Base-by-base conservation (phyloP, 2,888 invertebrate species). In the Conchocele bisecta region DNA sequence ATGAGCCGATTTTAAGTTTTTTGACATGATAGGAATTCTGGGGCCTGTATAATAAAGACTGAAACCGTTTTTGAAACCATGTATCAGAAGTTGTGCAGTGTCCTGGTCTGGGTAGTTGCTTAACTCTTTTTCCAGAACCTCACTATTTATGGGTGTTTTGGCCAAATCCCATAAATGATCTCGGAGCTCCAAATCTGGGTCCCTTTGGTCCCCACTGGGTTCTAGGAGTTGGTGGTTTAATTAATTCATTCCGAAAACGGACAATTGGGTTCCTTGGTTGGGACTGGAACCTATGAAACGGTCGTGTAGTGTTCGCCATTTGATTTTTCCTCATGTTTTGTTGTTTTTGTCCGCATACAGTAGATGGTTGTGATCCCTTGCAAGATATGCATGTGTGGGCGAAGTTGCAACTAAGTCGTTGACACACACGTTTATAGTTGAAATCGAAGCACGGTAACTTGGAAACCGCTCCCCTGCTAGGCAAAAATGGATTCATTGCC, bases 131-230 rank as follows among this genome's bases (percentile, higher is more conserved):
- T 24, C 24, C 2, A 48, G 9, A 1, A 2, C 24, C 11, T 46
- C 9, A 11, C 48, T 20, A 22, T 24, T 48, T 33, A 59, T 46
- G 17, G 59, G 59, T 7, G 9, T 59, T 33, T 13, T 31, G 33
- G 37, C 59, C 24, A 59, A 50, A 29, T 35, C 41, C 50, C 61
- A 61, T 41, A 61, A 22, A 7, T 29, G 41, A 35, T 56, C 56
- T 29, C 26, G 24, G 24, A 13, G n/a, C 41, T 39, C 37, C 22
- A 29, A 6, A 42, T n/a, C n/a, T n/a, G n/a, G n/a, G n/a, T n/a
- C n/a, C n/a, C n/a, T n/a, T n/a, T n/a, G n/a, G n/a, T n/a, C n/a
- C n/a, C n/a, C n/a, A n/a, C n/a, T n/a, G n/a, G n/a, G n/a, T n/a
- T n/a, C n/a, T n/a, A n/a, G n/a, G n/a, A n/a, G n/a, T n/a, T n/a